Evolutionary conservation across 2,888 invertebrate genomes (phyloP).

Genomic region (Folsomia candida): DNA sequence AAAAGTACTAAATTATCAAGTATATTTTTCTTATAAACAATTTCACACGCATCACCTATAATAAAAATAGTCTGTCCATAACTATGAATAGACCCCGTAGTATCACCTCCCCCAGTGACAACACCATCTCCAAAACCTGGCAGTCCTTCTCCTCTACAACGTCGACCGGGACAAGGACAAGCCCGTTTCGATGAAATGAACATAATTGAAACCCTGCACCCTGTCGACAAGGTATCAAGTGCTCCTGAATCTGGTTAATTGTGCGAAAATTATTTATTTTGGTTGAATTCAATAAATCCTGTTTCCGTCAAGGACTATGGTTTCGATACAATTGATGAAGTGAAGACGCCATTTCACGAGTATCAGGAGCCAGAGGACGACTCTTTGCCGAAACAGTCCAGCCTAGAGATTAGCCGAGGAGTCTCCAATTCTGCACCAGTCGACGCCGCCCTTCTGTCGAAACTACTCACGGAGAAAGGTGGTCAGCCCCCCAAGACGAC

Average conservation of each 20-base stretch:
- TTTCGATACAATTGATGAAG: slow-evolving; percentile 34
- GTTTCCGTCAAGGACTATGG: slow-evolving; percentile 39
- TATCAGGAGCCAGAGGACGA: background rate
- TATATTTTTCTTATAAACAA: no score
- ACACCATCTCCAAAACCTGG: slow-evolving; percentile 14
- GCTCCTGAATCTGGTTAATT: slow-evolving; percentile 2
- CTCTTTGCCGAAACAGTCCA: slow-evolving; percentile 19
- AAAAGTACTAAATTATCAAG: no score
- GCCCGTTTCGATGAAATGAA: slow-evolving; percentile 37
- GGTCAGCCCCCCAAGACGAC: background rate
- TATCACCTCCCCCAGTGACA: no score
- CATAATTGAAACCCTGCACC: slow-evolving; percentile 32
- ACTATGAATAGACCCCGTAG: no score
- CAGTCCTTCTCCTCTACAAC: background rate
- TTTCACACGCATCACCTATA: no score
- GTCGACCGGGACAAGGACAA: background rate
- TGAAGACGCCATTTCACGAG: slow-evolving; percentile 29
- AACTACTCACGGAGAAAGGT: slow-evolving; percentile 24
- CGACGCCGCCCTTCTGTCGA: slow-evolving; percentile 15
- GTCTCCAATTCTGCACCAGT: slow-evolving; percentile 3
- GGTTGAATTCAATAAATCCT: no score
- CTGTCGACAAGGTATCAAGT: slow-evolving; percentile 14
- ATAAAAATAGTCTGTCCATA: no score
- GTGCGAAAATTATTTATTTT: no score
- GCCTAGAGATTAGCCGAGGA: slow-evolving; percentile 5